phyloP scores from a whole-genome alignment of 2,888 invertebrate species.

The Phasia obesa region DNA sequence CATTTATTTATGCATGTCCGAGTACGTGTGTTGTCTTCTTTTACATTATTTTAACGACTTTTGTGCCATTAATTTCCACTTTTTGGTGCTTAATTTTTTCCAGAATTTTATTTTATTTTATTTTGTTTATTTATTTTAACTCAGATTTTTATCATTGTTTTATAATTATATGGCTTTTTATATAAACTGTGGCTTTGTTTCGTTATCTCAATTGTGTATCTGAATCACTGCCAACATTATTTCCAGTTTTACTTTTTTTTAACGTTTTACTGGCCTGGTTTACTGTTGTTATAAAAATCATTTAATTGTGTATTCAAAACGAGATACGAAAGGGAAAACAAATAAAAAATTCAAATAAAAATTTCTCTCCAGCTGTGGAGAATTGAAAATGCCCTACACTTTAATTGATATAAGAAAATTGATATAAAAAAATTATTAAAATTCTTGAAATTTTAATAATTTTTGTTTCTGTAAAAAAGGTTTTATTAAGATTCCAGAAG shows the following conservation, averaged over 20 bases:
- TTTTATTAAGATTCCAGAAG: too few relatives aligned
- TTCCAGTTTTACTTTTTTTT: conserved; percentile 24
- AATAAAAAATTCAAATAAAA: conserved; percentile 21
- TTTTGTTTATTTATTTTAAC: not conserved
- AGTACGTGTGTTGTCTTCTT: not conserved
- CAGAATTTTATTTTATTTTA: conserved; percentile 21
- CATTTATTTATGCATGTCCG: not conserved
- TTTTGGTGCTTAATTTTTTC: conserved; percentile 41
- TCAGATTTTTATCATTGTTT: conserved; percentile 35
- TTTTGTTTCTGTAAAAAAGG: too few relatives aligned
- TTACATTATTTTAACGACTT: conserved; percentile 10
- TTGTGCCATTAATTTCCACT: conserved; percentile 58
- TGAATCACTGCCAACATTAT: conserved; percentile 41
- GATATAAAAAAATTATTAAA: too few relatives aligned
- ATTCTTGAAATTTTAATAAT: too few relatives aligned
- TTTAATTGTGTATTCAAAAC: conserved; percentile 51
- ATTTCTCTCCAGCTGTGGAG: not conserved
- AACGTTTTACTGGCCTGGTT: conserved; percentile 13
- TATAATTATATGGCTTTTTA: conserved; percentile 17
- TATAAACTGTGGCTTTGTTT: not conserved
- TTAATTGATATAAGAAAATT: too few relatives aligned
- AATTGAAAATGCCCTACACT: not conserved
- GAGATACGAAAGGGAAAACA: conserved; percentile 39
- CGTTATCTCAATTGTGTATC: conserved; percentile 50
- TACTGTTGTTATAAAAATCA: conserved; percentile 26